phyloP scores from a whole-genome alignment of 2,888 invertebrate species.

The Ypsolopha sequella region DNA sequence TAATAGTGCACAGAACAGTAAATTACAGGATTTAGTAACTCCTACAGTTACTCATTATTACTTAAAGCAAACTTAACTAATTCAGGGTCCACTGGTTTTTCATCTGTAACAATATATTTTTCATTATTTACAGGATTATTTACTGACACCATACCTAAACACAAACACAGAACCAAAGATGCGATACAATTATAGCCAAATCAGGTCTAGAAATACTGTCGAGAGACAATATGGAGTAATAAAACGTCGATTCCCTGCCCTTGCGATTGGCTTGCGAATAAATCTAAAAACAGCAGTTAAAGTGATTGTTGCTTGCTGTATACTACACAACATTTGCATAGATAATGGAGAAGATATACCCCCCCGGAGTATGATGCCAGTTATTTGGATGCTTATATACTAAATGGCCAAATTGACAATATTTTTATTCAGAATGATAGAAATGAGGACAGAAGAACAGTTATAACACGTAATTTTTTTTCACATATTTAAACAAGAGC shows the following conservation, averaged over 20 bases:
- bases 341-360: neutral
- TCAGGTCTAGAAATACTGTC: constrained; percentile 6
- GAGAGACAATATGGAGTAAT: constrained; percentile 7
- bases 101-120: neutral
- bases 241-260: constrained; percentile 9
- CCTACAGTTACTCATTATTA: neutral
- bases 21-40: neutral
- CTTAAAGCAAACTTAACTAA: neutral
- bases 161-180: neutral
- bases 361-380: no score
- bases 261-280: constrained; percentile 7
- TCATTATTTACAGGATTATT: neutral
- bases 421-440: no score
- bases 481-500: no score
- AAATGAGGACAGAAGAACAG: no score
- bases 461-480: no score
- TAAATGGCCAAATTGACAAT: no score
- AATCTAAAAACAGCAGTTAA: constrained; percentile 10
- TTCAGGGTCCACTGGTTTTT: neutral
- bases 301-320: constrained; percentile 10
- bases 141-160: neutral
- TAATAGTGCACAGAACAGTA: neutral
- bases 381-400: no score
- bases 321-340: constrained; percentile 8
- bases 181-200: constrained; percentile 2